phyloP scores from a whole-genome alignment of 2,113 vertebrate genomes.

The Toxostoma redivivum region DNA sequence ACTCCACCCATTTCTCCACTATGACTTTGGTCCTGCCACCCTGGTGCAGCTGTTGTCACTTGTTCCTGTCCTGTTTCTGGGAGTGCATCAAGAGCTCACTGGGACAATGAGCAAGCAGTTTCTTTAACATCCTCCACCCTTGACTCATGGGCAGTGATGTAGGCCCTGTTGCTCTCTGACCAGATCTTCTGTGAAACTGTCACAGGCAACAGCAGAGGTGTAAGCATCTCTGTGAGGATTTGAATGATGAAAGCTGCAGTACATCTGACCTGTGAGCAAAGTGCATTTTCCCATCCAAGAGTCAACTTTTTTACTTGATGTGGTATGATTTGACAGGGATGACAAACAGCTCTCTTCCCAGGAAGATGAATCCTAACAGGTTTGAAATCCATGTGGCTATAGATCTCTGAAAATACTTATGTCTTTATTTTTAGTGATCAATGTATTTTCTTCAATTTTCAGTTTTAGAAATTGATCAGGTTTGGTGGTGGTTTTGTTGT shows the following conservation, averaged over 20 bases:
- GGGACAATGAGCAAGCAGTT: background rate
- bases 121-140: background rate
- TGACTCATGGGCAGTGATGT: background rate
- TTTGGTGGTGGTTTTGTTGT: background rate
- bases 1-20: background rate
- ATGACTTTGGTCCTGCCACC: background rate
- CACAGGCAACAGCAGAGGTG: background rate
- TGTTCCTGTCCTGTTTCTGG: background rate
- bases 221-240: background rate
- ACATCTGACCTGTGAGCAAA: background rate
- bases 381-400: background rate
- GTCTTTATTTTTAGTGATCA: background rate
- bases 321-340: background rate
- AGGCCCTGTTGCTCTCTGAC: background rate
- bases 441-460: background rate
- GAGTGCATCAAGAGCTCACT: background rate
- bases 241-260: background rate
- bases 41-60: background rate
- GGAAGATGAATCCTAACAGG: background rate
- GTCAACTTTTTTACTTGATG: background rate
- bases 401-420: background rate
- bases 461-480: background rate
- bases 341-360: background rate
- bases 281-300: background rate
- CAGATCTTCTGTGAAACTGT: background rate